Base-by-base conservation (phyloP, 2,113 vertebrate genomes). In the Pardalotus punctatus region DNA sequence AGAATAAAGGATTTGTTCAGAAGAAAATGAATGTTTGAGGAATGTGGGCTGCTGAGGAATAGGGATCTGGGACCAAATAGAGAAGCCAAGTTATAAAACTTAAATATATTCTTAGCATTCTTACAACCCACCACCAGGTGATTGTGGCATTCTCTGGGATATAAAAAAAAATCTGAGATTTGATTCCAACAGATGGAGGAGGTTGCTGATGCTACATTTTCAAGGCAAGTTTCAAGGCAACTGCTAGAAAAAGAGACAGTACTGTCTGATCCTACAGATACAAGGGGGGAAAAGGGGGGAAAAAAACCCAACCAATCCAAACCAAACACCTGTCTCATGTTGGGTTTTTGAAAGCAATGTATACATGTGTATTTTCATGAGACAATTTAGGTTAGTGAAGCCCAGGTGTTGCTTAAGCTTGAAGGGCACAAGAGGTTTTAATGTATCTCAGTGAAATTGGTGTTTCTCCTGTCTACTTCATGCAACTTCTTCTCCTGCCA, bases 241-340 rank as follows among this genome's bases (percentile, higher is more conserved):
- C n/a, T n/a, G 4, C 14, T 15, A 29, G 31, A 72, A 80, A 86
- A 86, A 3, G 9, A 87, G 20, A 38, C 13, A 57, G 6, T 70
- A 62, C 12, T 69, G 4, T 76, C 6, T 80, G 4, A 28, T 69
- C 27, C 76, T 27, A n/a, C 5, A 60, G 9, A 5, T 50, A 62
- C 8, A 20, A 22, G 8, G 21, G 3, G 2, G 1, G 27, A 20
- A 36, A 8, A 11, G 2, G 19, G 43, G 2, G 1, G 0, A 1
- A 7, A 17, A 38, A 23, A 3, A 38, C 11, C 0, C 1, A n/a
- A n/a, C 3, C 5, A 13, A 60, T n/a, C 24, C 12, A 53, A 61
- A 40, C 7, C 14, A 80, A 64, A 62, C 6, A 43, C 35, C 9
- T 62, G 22, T 10, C 6, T 87, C 4, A 2, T 21, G 10, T 16